Percentiles rank a stretch among this genome's conserved stretches.
Evolutionary conservation across 2,888 invertebrate species (phyloP).

Genomic region (Limenitis camilla): DNA sequence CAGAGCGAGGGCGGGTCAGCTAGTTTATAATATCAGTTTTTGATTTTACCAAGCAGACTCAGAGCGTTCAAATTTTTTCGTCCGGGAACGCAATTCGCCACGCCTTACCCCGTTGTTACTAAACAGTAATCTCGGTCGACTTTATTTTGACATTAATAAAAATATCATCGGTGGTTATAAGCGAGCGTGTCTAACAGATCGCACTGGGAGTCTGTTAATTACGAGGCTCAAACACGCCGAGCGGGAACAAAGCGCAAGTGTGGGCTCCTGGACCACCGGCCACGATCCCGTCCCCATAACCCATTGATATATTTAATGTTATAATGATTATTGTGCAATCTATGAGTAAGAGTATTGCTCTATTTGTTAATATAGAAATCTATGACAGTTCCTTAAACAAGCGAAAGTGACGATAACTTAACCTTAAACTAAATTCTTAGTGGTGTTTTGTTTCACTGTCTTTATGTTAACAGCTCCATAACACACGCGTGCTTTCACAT

Average conservation of each 20-base stretch:
- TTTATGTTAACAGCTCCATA: too few relatives aligned
- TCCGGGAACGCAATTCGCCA: neutral
- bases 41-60: too few relatives aligned
- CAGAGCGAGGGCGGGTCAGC: too few relatives aligned
- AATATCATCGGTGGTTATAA: slow-evolving; percentile 71
- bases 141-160: slow-evolving; percentile 75
- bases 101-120: slow-evolving; percentile 17
- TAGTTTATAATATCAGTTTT: too few relatives aligned
- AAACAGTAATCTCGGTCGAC: slow-evolving; percentile 43
- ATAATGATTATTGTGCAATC: slow-evolving; percentile 5
- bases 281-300: slow-evolving; percentile 24
- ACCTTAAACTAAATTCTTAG: too few relatives aligned
- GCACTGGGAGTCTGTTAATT: slow-evolving; percentile 72
- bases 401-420: too few relatives aligned
- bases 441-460: too few relatives aligned
- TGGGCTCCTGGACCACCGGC: slow-evolving; percentile 63
- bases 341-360: neutral
- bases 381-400: too few relatives aligned
- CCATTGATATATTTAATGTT: slow-evolving; percentile 11
- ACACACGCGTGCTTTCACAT: too few relatives aligned
- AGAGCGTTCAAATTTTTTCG: too few relatives aligned
- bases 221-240: slow-evolving; percentile 65
- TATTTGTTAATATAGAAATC: too few relatives aligned
- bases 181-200: slow-evolving; percentile 72
- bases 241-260: slow-evolving; percentile 63